phyloP scores from a whole-genome alignment of 2,797 vertebrate species.

The Gymnothorax reevesii region DNA sequence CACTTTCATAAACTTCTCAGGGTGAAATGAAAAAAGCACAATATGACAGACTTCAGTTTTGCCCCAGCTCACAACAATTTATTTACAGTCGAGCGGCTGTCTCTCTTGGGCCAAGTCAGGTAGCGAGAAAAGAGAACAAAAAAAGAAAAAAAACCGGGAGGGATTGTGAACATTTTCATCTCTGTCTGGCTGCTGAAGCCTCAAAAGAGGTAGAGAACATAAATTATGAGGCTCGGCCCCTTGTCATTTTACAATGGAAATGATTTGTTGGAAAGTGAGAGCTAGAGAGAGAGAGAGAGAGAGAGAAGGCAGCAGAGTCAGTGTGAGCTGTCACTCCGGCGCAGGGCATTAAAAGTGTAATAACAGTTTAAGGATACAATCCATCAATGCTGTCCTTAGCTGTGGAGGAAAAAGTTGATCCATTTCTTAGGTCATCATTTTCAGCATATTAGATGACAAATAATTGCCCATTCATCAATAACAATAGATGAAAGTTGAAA shows the following conservation, averaged over 20 bases:
- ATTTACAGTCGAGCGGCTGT: slow-evolving; percentile 76
- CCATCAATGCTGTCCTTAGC: slow-evolving; percentile 88
- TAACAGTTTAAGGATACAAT: slow-evolving; percentile 98
- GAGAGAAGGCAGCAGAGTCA: slow-evolving; percentile 64
- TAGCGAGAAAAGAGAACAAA: slow-evolving; percentile 66
- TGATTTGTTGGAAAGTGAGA: slow-evolving; percentile 56
- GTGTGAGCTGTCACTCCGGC: slow-evolving; percentile 80
- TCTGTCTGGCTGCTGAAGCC: slow-evolving; percentile 76
- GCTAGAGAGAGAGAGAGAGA: not conserved
- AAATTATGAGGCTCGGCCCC: slow-evolving; percentile 78
- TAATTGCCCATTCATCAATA: slow-evolving; percentile 99
- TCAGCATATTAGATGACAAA: slow-evolving; percentile 96
- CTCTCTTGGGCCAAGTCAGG: slow-evolving; percentile 71
- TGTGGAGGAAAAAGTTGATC: slow-evolving; percentile 78
- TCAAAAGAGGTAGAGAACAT: slow-evolving; percentile 71
- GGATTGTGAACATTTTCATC: slow-evolving; percentile 80
- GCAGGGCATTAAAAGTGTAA: slow-evolving; percentile 90
- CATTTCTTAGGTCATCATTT: slow-evolving; percentile 92
- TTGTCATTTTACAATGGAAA: slow-evolving; percentile 74
- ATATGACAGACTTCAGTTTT: slow-evolving; percentile 74
- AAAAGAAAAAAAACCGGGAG: slow-evolving; percentile 62
- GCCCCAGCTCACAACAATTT: slow-evolving; percentile 75
- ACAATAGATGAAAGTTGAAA: slow-evolving; percentile 96
- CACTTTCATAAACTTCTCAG: slow-evolving; percentile 11
- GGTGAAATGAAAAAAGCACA: slow-evolving; percentile 52